Evolutionary conservation across 2,888 invertebrate genomes (phyloP), one percentile per base, ranked within the genome.

Genomic region (Cheilosia grossa): DNA sequence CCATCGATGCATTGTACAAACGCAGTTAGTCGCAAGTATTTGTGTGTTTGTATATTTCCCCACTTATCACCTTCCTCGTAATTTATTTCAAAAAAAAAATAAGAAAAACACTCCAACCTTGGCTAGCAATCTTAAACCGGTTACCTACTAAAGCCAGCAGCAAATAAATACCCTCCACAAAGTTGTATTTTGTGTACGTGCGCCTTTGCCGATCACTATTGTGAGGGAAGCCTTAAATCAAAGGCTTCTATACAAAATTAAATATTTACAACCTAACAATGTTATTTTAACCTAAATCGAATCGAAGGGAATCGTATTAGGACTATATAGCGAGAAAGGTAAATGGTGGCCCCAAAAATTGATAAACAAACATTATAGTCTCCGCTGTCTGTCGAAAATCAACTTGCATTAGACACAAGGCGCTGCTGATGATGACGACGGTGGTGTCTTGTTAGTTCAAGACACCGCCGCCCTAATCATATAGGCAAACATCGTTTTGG

Each of bases 251-350:
- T 17, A 51, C 51, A 51, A 82, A 69, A 69, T 70, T 59, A 53
- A 83, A 74, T 83, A 83, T 83, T 83, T 79, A 80, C 83, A 69
- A 74, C 30, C 58, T 21, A 47, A 54, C 51, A 74, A 78, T 83
- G 74, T 83, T 83, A 66, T 51, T 74, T 79, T 83, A 79, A 83
- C 83, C 83, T 17, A 69, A 74, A 83, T 79, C 24, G 13, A 51
- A 4, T 51, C 24, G 51, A 51, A 51, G 44, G 27, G 17, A 37
- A 49, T 54, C 44, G 9, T 37, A 2, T 30, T 17, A 10, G 4
- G 37, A 44, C 51, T 58, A 19, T 21, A 33, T 24, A 54, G 54
- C 44, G 33, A 17, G 33, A 33, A 9, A 13, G 37, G 21, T 24
- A 73, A 73, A 61, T 58, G 53, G 49, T 54, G 69, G 64, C 69